Evolutionary conservation across 2,113 vertebrate species (phyloP), one percentile per base, ranked within the genome.

Genomic region (Gallinago paraguaiae): DNA sequence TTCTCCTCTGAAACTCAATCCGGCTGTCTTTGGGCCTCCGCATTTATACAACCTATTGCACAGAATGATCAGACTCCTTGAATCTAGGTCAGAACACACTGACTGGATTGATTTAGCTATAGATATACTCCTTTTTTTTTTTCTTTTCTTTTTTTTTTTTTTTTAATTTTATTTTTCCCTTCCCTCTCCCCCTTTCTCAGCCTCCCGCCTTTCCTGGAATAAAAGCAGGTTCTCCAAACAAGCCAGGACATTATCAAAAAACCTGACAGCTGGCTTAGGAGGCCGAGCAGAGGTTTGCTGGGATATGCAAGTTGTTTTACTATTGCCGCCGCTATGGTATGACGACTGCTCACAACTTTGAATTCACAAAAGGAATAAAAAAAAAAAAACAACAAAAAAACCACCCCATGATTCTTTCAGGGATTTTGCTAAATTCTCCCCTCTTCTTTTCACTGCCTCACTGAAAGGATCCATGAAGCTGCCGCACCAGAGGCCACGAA

Each of bases 51-150:
- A 85, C 95, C 83, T 65, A 94, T 88, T 91, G 82, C 88, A 85
- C 30, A 57, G 88, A 92, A 91, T n/a, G 96, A 95, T 91, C 80
- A 85, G 91, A 78, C 82, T 51, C 86, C 92, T 76, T 24, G 70
- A 97, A 97, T 96, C 95, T 97, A 97, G 96, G 96, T 97, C 97
- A 96, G 95, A 96, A 95, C 71, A 88, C 71, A 92, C 31, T 23
- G 80, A 89, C 96, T 92, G 93, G 81, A 93, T 87, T 93, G 96
- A 97, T 97, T 97, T 96, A 97, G 90, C 74, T 69, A 79, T 41
- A 86, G 92, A 88, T 91, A 91, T 43, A 18, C 77, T 91, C 65
- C 6, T 91, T 57, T 65, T 56, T 65, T 56, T 54, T 60, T 27
- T 35, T 41, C 7, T 20, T 28, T 63, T 35, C 17, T 23, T 33